Percentiles rank a stretch among this genome's conserved stretches.
These are phyloP conservation scores for Digitonthophagus gazella DNA, from an alignment of 2,888 invertebrate genomes.

Conservation along the genomic window DNA sequence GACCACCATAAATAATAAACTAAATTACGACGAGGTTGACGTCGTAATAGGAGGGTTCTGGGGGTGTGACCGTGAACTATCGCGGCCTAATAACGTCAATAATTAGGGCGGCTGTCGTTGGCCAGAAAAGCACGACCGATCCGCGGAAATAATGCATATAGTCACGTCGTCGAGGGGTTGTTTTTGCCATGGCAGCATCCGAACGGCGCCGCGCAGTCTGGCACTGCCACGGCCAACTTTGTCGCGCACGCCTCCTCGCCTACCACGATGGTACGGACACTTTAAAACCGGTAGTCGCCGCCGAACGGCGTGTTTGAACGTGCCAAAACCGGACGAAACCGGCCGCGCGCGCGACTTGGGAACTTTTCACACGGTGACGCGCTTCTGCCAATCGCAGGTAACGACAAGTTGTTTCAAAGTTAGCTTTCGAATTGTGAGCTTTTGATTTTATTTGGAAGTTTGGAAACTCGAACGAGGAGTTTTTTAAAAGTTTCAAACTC, in stretches of 20 bases:
- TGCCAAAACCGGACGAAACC: not conserved
- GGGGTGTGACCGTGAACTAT: not conserved
- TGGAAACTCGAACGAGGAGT: no score
- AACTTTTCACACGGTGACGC: not conserved
- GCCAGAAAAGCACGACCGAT: not conserved
- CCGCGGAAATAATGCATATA: not conserved
- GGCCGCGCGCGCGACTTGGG: not conserved
- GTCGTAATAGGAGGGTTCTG: not conserved
- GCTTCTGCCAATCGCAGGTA: not conserved
- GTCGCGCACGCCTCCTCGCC: not conserved
- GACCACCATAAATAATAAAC: not conserved
- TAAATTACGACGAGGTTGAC: not conserved
- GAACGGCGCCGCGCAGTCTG: not conserved
- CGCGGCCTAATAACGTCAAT: not conserved
- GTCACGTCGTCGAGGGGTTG: not conserved
- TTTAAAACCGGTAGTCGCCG: not conserved
- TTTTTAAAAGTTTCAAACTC: not conserved
- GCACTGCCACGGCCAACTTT: not conserved
- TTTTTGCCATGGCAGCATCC: not conserved
- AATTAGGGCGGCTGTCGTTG: not conserved
- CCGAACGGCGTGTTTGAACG: not conserved
- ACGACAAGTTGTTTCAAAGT: not conserved
- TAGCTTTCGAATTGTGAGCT: no score
- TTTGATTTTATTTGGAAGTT: no score
- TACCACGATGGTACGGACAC: not conserved